Percentiles rank a stretch among this genome's conserved stretches.
These are phyloP conservation scores for Crocidura indochinensis DNA, from an alignment of 2,797 vertebrate species.

Conservation along the genomic window DNA sequence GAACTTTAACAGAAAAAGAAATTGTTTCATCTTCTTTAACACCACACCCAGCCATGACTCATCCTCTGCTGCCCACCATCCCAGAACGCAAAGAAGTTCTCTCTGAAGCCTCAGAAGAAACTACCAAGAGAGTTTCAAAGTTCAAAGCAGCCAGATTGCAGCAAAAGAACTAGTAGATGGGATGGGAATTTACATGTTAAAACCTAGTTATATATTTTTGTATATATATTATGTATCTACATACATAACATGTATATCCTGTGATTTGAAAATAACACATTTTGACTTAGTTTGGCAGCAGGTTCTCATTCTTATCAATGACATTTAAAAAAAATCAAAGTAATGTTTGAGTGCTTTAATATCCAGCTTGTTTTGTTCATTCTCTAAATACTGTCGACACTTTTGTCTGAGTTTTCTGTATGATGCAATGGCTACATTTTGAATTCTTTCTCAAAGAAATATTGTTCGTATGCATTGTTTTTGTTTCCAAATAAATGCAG, in stretches of 20 bases:
- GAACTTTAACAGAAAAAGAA: conserved; percentile 97
- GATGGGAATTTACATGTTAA: neutral
- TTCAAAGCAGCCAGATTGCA: conserved; percentile 97
- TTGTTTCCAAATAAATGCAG: conserved; percentile 89
- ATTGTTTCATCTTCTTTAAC: conserved; percentile 91
- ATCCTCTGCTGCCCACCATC: conserved; percentile 95
- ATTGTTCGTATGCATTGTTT: conserved; percentile 87
- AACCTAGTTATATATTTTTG: conserved; percentile 45
- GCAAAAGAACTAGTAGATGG: conserved; percentile 90
- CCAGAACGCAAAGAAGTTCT: conserved; percentile 95
- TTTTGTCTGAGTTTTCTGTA: conserved; percentile 88
- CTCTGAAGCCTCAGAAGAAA: conserved; percentile 88
- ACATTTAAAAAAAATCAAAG: conserved; percentile 74
- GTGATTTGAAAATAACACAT: conserved; percentile 65
- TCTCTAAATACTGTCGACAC: conserved; percentile 87
- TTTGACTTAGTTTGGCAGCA: conserved; percentile 76
- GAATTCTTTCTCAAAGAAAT: conserved; percentile 88
- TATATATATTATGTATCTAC: neutral
- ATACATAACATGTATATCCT: conserved; percentile 31
- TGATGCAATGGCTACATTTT: conserved; percentile 85
- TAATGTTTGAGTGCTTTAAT: conserved; percentile 84
- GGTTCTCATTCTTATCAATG: conserved; percentile 77
- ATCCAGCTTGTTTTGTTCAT: conserved; percentile 84
- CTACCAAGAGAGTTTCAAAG: conserved; percentile 95
- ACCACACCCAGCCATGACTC: conserved; percentile 92